Evolutionary conservation across 2,888 invertebrate species (phyloP).

Genomic region (Cryptophagus acutangulus): DNA sequence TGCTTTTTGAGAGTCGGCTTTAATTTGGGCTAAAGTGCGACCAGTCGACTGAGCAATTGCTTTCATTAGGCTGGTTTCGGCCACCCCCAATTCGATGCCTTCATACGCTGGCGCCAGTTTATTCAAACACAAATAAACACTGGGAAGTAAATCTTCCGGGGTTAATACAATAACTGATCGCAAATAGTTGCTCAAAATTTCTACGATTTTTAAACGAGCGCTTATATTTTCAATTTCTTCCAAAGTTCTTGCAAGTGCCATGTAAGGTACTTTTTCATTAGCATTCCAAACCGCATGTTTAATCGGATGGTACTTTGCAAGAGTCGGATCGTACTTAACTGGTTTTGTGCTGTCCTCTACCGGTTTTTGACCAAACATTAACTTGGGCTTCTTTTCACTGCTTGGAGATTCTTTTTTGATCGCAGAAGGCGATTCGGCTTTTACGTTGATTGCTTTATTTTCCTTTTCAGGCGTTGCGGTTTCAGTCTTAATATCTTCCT

Average conservation of each 20-base stretch:
- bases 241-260: constrained; percentile 85
- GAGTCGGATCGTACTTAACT: constrained; percentile 64
- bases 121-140: constrained; percentile 93
- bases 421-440: not conserved
- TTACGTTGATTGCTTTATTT: constrained; percentile 2
- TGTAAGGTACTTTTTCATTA: constrained; percentile 79
- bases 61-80: constrained; percentile 91
- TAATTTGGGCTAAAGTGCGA: constrained; percentile 76
- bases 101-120: constrained; percentile 94
- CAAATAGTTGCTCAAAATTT: constrained; percentile 87
- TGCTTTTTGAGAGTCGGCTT: constrained; percentile 60
- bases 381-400: constrained; percentile 9
- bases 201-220: constrained; percentile 84
- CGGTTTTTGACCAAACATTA: constrained; percentile 4
- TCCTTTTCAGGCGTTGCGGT: constrained; percentile 7
- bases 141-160: constrained; percentile 84
- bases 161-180: constrained; percentile 84
- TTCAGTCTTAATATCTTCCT: not conserved
- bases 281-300: constrained; percentile 76
- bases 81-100: constrained; percentile 88
- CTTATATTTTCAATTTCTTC: constrained; percentile 83
- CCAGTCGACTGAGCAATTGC: constrained; percentile 89
- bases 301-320: constrained; percentile 74
- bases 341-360: constrained; percentile 12
- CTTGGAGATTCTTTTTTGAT: constrained; percentile 6